A percentile compares a stretch with the other conserved stretches of the same genome.
Evolutionary conservation across 2,888 invertebrate genomes (phyloP).

Genomic region (Chaitophorus viminalis): DNA sequence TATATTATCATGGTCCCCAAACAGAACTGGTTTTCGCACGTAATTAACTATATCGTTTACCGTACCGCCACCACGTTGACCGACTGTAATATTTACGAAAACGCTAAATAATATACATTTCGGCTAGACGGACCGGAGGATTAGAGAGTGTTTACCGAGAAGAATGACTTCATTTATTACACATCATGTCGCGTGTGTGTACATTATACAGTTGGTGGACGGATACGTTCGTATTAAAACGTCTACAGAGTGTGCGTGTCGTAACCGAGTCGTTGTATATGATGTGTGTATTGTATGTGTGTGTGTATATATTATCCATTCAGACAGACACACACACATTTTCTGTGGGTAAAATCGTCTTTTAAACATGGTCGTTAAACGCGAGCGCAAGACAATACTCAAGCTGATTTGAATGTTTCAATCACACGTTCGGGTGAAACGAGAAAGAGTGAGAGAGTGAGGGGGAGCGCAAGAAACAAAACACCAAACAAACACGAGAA

Average conservation of each 20-base stretch:
- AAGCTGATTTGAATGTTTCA: constrained; percentile 47
- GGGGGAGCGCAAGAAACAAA: neutral
- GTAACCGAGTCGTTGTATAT: constrained; percentile 25
- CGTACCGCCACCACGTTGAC: neutral
- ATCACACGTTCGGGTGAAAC: neutral
- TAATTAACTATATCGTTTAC: constrained; percentile 56
- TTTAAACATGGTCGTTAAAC: constrained; percentile 43
- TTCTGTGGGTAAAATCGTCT: constrained; percentile 10
- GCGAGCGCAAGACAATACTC: constrained; percentile 44
- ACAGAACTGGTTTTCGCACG: constrained; percentile 46
- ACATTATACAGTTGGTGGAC: neutral
- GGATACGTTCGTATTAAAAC: constrained; percentile 19
- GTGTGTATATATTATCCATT: neutral
- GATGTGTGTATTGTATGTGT: neutral
- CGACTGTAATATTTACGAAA: constrained; percentile 33
- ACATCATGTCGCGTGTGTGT: neutral
- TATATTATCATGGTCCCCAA: neutral
- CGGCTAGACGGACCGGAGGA: neutral
- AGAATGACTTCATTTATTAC: constrained; percentile 11
- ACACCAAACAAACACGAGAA: constrained; percentile 14
- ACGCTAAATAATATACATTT: constrained; percentile 18
- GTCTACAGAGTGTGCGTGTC: neutral
- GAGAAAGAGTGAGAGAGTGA: neutral
- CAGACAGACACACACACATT: constrained; percentile 28
- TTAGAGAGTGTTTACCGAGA: neutral